These are phyloP conservation scores for Drosophila ercepeae DNA, from an alignment of 1,140 invertebrate species.

Conservation along the genomic window DNA sequence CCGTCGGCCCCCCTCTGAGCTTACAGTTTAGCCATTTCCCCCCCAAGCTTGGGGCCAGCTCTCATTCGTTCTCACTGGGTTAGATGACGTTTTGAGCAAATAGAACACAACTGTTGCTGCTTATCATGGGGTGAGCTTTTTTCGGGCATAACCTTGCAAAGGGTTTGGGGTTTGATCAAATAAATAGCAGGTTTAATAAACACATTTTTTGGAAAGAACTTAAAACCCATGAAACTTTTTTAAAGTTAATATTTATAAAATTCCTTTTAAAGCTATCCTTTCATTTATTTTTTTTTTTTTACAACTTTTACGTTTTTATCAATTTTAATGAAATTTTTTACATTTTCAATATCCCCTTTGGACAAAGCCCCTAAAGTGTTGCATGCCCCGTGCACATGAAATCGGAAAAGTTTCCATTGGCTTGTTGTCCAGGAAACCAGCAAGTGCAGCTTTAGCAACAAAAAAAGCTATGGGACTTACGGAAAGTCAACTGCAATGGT, in stretches of 20 bases:
- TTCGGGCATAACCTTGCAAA: neutral
- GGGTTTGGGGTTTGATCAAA: neutral
- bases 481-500: conserved; percentile 49
- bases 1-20: neutral
- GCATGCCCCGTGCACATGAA: no score
- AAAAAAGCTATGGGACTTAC: conserved; percentile 31
- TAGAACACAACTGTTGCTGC: conserved; percentile 65
- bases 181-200: no score
- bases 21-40: conserved; percentile 1
- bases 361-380: no score
- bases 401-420: conserved; percentile 40
- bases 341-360: no score
- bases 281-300: no score
- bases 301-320: no score
- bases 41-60: neutral
- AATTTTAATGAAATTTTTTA: no score
- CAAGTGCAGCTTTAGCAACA: conserved; percentile 1
- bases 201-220: no score
- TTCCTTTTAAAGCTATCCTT: no score
- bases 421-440: conserved; percentile 41
- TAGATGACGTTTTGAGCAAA: neutral
- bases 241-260: no score
- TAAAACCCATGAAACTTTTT: no score
- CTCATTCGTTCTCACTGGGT: neutral
- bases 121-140: conserved; percentile 37